phyloP scores from a whole-genome alignment of 1,140 invertebrate species.

The Drosophila sp. region DNA sequence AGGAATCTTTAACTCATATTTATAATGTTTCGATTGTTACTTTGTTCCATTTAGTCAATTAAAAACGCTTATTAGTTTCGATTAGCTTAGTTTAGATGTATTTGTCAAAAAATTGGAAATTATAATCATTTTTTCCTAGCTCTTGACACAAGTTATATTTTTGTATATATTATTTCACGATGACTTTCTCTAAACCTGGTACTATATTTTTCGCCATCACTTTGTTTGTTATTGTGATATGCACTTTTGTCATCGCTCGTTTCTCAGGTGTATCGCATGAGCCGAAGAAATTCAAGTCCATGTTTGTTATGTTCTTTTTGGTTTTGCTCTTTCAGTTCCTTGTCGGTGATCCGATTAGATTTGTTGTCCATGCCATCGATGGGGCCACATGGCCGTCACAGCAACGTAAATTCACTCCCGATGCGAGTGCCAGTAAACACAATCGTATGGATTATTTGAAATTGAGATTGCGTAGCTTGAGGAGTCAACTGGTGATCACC shows the following conservation, averaged over 20 bases:
- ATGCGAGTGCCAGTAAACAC: slow-evolving; percentile 15
- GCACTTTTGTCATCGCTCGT: slow-evolving; percentile 27
- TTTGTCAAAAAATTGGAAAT: background rate
- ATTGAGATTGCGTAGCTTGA: slow-evolving; percentile 28
- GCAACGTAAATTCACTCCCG: background rate
- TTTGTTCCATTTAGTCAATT: too few relatives aligned
- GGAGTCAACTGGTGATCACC: slow-evolving; percentile 42
- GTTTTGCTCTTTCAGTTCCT: slow-evolving; percentile 25
- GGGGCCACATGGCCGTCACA: slow-evolving; percentile 33
- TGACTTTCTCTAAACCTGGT: background rate
- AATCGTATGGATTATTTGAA: slow-evolving; percentile 34
- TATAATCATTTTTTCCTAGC: background rate
- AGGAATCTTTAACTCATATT: too few relatives aligned
- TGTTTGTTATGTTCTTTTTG: slow-evolving; percentile 21
- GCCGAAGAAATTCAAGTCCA: slow-evolving; percentile 25
- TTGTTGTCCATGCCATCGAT: slow-evolving; percentile 36
- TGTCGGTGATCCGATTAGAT: slow-evolving; percentile 42
- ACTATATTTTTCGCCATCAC: slow-evolving; percentile 25
- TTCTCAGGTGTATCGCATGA: slow-evolving; percentile 52
- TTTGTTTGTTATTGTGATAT: slow-evolving; percentile 1
- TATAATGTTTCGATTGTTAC: too few relatives aligned
- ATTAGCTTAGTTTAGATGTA: background rate
- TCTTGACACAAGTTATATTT: background rate
- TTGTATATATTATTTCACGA: background rate
- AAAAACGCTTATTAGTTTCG: too few relatives aligned